Evolutionary conservation across 1,140 invertebrate species (phyloP), one percentile per base, ranked within the genome.

Genomic region (Cheumatopsyche charites): DNA sequence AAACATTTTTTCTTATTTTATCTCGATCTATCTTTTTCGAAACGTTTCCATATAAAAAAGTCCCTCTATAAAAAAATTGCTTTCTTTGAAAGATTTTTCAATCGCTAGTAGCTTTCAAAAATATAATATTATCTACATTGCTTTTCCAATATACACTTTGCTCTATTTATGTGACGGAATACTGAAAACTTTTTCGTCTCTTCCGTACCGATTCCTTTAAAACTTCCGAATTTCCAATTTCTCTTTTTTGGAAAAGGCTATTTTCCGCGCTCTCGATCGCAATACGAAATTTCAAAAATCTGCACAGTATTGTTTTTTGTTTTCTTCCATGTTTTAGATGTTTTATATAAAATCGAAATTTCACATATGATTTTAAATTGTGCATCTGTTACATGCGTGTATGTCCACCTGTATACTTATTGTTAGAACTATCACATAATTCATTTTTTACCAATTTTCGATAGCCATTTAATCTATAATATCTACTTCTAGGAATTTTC

Each of bases 161-260:
- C 45, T 43, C 71, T 62, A 72, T 72, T 63, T 23, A 36, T 62
- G 45, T 58, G 62, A 73, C 72, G 65, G 62, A 55, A 68, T 61
- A 71, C 73, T 74, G 36, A 55, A 55, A 74, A 74, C 69, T 74
- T 74, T 73, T 67, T 63, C 73, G 69, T 71, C 73, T 74, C 61
- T 55, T 25, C 21, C 19, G 21, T 45, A 21, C 55, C 17, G 70
- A 63, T 74, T 71, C 69, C 65, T 68, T 61, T 74, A 71, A 74
- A 74, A 74, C 69, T 74, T 74, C 73, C 73, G 73, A 62, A 43
- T 67, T 62, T 63, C 17, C 52, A 12, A 12, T 19, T 61, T 29
- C 47, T 71, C 62, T 15, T 26, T 52, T 52, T 25, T 11, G 19
- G 55, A 41, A 25, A n/a, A 17, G 73, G 42, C 61, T 62, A n/a